These are phyloP conservation scores for Troides oblongomaculatus DNA, from an alignment of 2,888 invertebrate species.

Conservation along the genomic window DNA sequence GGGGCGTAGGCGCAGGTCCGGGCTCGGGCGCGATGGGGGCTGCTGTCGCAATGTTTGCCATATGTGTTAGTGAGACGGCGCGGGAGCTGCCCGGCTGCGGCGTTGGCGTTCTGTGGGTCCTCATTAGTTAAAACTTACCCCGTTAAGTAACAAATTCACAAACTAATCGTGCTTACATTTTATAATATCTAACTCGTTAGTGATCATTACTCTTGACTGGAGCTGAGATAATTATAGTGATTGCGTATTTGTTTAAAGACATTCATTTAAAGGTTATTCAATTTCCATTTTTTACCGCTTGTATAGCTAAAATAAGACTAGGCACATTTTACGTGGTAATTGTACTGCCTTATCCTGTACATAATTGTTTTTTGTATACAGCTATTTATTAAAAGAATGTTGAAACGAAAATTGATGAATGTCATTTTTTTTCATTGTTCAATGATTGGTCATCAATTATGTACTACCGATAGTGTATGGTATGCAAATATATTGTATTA, in stretches of 20 bases:
- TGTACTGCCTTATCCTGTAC: conserved; percentile 79
- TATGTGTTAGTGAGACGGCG: conserved; percentile 75
- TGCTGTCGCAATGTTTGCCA: conserved; percentile 68
- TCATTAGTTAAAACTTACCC: conserved; percentile 28
- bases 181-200: conserved; percentile 74
- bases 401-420: conserved; percentile 75
- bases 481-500: conserved; percentile 80
- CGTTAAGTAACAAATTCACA: conserved; percentile 74
- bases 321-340: conserved; percentile 77
- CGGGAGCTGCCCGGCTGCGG: conserved; percentile 33
- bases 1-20: background rate
- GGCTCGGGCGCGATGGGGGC: conserved; percentile 29
- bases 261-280: conserved; percentile 60
- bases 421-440: conserved; percentile 75
- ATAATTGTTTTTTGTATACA: conserved; percentile 80
- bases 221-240: conserved; percentile 53
- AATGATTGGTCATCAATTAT: conserved; percentile 78
- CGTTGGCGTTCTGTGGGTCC: conserved; percentile 24
- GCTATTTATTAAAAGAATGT: conserved; percentile 80
- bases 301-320: conserved; percentile 76
- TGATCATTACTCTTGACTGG: conserved; percentile 74
- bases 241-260: conserved; percentile 57
- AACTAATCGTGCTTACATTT: conserved; percentile 78
- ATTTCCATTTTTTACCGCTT: conserved; percentile 76
- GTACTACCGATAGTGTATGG: conserved; percentile 78